A percentile compares a stretch with the other conserved stretches of the same genome.
phyloP scores from a whole-genome alignment of 2,113 vertebrate genomes.

The Canis aureus region DNA sequence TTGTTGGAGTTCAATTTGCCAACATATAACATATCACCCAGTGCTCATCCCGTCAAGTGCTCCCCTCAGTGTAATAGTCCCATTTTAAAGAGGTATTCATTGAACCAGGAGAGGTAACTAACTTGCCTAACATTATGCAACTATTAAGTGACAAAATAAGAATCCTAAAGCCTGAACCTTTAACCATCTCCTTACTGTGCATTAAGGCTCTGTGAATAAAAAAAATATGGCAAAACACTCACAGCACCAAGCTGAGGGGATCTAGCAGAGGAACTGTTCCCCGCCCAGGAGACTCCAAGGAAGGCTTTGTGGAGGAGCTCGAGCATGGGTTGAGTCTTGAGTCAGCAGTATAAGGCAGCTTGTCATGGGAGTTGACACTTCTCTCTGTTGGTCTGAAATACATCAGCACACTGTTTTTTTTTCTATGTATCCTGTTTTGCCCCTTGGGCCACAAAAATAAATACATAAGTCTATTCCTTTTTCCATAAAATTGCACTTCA shows the following conservation, averaged over 20 bases:
- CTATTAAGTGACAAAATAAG: neutral
- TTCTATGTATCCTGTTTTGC: neutral
- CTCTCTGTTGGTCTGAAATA: neutral
- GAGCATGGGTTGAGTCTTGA: rapidly evolving
- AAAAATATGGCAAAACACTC: neutral
- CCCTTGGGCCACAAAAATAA: neutral
- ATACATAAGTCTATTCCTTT: neutral
- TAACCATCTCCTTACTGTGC: neutral
- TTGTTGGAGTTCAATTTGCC: too few species aligned
- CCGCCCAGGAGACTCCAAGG: neutral
- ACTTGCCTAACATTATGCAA: neutral
- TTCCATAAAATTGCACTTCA: neutral
- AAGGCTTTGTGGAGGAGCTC: neutral
- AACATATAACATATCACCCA: too few species aligned
- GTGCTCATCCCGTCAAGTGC: too few species aligned
- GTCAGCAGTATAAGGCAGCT: neutral
- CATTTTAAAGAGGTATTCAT: neutral
- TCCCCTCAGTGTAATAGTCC: neutral
- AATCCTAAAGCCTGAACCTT: neutral
- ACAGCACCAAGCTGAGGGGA: neutral
- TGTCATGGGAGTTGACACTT: rapidly evolving
- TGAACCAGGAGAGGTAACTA: neutral
- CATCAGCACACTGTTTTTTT: neutral
- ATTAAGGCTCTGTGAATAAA: neutral
- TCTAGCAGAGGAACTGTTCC: too few species aligned